Conservation (phyloP, 2,888 invertebrate genomes). For the Melanostoma mellinum region DNA sequence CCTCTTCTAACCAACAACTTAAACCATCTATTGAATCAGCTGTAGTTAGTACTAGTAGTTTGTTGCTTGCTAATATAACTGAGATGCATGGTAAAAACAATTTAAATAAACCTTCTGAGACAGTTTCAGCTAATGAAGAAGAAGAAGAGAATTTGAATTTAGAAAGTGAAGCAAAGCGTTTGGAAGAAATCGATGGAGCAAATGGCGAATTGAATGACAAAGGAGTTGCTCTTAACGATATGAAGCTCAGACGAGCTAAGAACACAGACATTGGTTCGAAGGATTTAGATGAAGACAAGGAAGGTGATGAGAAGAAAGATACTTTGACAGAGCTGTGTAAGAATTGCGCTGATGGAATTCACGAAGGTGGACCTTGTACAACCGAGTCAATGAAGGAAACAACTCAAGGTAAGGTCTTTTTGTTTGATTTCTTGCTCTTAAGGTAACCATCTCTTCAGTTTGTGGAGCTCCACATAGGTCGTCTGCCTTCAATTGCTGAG, state of each 20-base stretch:
- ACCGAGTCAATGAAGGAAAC: conserved; percentile 12
- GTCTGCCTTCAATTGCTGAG: too few relatives aligned
- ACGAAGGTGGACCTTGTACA: conserved; percentile 6
- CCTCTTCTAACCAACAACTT: conserved; percentile 41
- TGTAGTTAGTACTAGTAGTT: conserved; percentile 75
- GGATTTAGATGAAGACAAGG: background rate
- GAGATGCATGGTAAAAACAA: conserved; percentile 45
- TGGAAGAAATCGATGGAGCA: conserved; percentile 16
- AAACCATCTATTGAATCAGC: conserved; percentile 59
- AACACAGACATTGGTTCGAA: background rate
- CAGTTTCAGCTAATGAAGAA: conserved; percentile 67
- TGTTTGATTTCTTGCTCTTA: too few relatives aligned
- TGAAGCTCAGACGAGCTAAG: conserved; percentile 9
- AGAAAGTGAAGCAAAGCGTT: conserved; percentile 15
- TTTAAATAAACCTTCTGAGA: conserved; percentile 59
- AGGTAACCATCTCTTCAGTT: too few relatives aligned
- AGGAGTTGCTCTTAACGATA: background rate
- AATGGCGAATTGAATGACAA: background rate
- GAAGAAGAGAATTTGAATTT: conserved; percentile 3
- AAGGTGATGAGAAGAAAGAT: background rate
- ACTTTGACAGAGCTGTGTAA: conserved; percentile 44
- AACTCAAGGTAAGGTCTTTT: conserved; percentile 21
- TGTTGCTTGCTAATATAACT: conserved; percentile 64
- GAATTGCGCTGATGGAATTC: conserved; percentile 62
- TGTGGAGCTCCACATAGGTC: too few relatives aligned